Conservation (phyloP, 2,888 invertebrate genomes). For the Craniophora ligustri region DNA sequence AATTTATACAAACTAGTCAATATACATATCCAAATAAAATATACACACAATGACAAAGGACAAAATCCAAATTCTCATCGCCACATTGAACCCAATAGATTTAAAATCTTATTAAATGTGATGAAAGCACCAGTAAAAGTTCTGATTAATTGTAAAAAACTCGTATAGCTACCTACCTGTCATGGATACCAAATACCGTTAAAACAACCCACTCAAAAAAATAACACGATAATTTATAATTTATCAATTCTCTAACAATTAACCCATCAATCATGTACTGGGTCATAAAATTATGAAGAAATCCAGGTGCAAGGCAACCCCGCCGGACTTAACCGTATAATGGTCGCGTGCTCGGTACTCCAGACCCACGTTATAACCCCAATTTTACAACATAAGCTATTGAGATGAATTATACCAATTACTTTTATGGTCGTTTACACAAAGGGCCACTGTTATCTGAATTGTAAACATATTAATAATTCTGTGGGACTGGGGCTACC, state of each 20-base stretch:
- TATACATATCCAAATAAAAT: too few species aligned
- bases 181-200: neutral
- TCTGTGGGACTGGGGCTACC: conserved; percentile 62
- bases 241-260: conserved; percentile 37
- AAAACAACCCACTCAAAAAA: neutral
- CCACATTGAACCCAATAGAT: too few species aligned
- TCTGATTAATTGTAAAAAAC: too few species aligned
- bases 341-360: conserved; percentile 52
- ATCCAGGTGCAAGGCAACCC: conserved; percentile 54
- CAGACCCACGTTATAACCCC: conserved; percentile 56
- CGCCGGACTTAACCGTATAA: conserved; percentile 59
- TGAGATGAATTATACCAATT: conserved; percentile 81
- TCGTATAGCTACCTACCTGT: too few species aligned
- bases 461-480: conserved; percentile 77
- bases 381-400: conserved; percentile 70
- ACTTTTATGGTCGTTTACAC: conserved; percentile 75
- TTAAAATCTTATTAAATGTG: too few species aligned
- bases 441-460: conserved; percentile 67
- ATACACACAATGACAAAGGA: too few species aligned
- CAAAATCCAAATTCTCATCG: too few species aligned
- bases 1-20: too few species aligned
- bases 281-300: conserved; percentile 37
- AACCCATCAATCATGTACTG: conserved; percentile 45
- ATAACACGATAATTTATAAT: conserved; percentile 23
- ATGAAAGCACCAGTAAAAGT: too few species aligned